Base-by-base conservation (phyloP, 2,113 vertebrate species). In the Chlorodrepanis virens region DNA sequence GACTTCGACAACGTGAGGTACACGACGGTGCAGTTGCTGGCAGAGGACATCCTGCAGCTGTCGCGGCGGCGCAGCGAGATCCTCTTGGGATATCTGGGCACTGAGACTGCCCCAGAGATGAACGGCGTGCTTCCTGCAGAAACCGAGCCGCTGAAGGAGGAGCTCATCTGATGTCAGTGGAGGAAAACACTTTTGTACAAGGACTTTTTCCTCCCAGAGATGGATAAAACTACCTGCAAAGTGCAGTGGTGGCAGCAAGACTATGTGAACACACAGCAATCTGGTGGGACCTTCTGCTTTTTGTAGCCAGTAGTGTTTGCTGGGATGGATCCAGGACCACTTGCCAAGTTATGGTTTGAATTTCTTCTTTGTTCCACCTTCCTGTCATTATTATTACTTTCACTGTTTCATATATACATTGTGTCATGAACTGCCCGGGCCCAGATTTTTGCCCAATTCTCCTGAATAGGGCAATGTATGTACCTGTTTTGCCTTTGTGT, bases 1-100 rank as follows among this genome's bases (percentile, higher is more conserved):
- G 98, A 99, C 91, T 97, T 99, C 3, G 99, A 99, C 98, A 99
- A 98, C 23, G 98, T 99, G 89, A 99, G 99, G 86, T 99, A 99
- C 97, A 99, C 98, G 0, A 98, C 99, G 0, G 96, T 98, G 77
- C 98, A 98, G 10, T 96, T 98, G 0, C 97, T 99, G 95, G 99
- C 99, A 0, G 99, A 99, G 25, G 99, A 99, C 97, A 97, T 99
- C 91, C 77, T 99, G 81, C 99, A 99, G 89, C 98, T 99, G 56
- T 99, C 99, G 0, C 99, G 99, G 95, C 98, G 99, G 61, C 98
- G 99, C 86, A 99, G 99, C 3, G 99, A 99, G 83, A 99, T 99
- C 95, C 98, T 99, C 63, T 83, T 99, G 22, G 99, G 99, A 3
- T 99, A 99, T 45, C 96, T 99, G 96, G 99, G 99, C 57, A 98